Conservation (phyloP, 2,888 invertebrate species). For the Microdon myrmicae region DNA sequence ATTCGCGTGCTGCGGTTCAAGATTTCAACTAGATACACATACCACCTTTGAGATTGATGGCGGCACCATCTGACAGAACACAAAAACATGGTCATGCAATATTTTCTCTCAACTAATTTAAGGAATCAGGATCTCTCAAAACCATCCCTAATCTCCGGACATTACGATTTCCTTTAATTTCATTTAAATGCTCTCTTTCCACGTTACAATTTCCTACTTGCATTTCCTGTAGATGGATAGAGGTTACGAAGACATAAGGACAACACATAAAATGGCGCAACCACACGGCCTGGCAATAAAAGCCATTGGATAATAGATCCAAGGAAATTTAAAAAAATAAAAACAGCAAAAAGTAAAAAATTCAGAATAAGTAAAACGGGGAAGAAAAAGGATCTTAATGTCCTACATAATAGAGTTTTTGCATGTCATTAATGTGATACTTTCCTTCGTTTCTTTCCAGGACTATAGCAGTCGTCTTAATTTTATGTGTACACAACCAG, state of each 20-base stretch:
- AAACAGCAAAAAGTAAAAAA: too few relatives aligned
- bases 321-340: too few relatives aligned
- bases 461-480: conserved; percentile 45
- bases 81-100: too few relatives aligned
- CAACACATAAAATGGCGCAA: conserved; percentile 47
- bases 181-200: too few relatives aligned
- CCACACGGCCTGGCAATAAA: conserved; percentile 53
- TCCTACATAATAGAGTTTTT: conserved; percentile 50
- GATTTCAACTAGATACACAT: too few relatives aligned
- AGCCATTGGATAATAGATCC: conserved; percentile 37
- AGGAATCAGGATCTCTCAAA: conserved; percentile 6
- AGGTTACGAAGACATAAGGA: conserved; percentile 9
- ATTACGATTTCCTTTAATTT: conserved; percentile 29
- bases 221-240: conserved; percentile 35
- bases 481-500: conserved; percentile 33
- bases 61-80: too few relatives aligned
- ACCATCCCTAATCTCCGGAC: conserved; percentile 29
- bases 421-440: conserved; percentile 45
- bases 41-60: too few relatives aligned
- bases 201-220: conserved; percentile 47
- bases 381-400: conserved; percentile 36
- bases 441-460: conserved; percentile 16
- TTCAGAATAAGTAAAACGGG: too few relatives aligned
- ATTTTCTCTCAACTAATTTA: too few relatives aligned
- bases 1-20: too few relatives aligned